Base-by-base conservation (phyloP, 2,797 vertebrate species). In the Clarias laeviceps region DNA sequence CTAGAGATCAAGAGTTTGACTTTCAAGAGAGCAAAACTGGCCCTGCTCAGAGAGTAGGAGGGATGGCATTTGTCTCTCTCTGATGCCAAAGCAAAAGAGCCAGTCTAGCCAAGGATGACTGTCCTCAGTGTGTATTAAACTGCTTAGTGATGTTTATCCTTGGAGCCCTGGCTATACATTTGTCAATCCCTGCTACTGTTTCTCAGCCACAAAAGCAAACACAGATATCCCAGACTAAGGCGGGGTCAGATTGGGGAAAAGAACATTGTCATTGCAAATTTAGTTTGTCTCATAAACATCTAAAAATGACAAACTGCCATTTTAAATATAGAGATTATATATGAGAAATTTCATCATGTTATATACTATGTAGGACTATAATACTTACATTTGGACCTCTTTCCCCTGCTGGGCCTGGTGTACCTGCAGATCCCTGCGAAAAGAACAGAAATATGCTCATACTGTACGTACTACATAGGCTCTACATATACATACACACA, bases 371-470 rank as follows among this genome's bases (percentile, higher is more conserved):
- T n/a, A 59, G 0, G 3, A 11, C 14, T 22, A n/a, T 72, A 32
- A 62, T 17, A 91, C 97, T 97, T 92, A 98, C 97, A 79, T 95
- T 94, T 18, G 96, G 89, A 80, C 97, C 97, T 76, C 97, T 93
- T 88, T 97, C 96, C 66, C 97, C 97, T 1, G 93, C 94, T 62
- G 91, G 8, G 62, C 97, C 97, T 0, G 94, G 73, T 88, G 96
- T 96, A 70, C 97, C 97, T 0, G 95, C 95, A 90, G 97, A 95
- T 85, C 97, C 97, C 97, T 98, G 90, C 78, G 45, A 3, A 45
- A 90, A 45, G 56, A 57, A 79, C 85, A 86, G 77, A 89, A 84
- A 88, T 88, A 45, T 87, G 74, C 17, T 68, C 4, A 50, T 2
- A 54, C 4, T 50, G 11, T 12, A 50, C 11, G 11, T 50, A 50